These are phyloP conservation scores for Austrofundulus limnaeus DNA, from an alignment of 2,113 vertebrate genomes.

Conservation along the genomic window DNA sequence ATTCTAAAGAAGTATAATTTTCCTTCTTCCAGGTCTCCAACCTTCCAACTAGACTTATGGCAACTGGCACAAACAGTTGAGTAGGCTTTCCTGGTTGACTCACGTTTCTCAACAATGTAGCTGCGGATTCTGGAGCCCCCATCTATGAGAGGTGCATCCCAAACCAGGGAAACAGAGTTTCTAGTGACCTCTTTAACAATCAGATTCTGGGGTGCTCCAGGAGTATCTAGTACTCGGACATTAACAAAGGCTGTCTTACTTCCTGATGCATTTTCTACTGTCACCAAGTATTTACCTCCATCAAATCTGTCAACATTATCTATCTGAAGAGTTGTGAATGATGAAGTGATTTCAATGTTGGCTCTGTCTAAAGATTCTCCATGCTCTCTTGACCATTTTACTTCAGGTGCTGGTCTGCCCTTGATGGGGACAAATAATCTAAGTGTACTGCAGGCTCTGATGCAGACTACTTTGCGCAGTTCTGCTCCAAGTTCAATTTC, in stretches of 20 bases:
- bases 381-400: constrained; percentile 95
- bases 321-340: constrained; percentile 91
- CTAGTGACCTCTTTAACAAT: constrained; percentile 92
- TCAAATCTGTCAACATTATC: constrained; percentile 96
- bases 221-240: constrained; percentile 95
- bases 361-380: constrained; percentile 92
- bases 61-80: constrained; percentile 92
- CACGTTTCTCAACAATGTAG: constrained; percentile 96
- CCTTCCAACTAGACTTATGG: constrained; percentile 94
- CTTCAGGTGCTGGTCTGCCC: constrained; percentile 93
- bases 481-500: constrained; percentile 97
- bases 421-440: constrained; percentile 97
- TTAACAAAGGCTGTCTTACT: constrained; percentile 95
- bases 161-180: constrained; percentile 91
- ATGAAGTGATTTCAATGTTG: constrained; percentile 90
- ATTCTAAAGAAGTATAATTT: constrained; percentile 95
- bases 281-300: constrained; percentile 93
- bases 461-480: constrained; percentile 90
- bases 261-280: constrained; percentile 92
- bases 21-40: constrained; percentile 92
- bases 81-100: constrained; percentile 96
- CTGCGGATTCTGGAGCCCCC: constrained; percentile 95
- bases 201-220: constrained; percentile 92
- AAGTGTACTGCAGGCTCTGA: constrained; percentile 93
- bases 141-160: constrained; percentile 95